A percentile compares a stretch with the other conserved stretches of the same genome.
Evolutionary conservation across 1,140 invertebrate genomes (phyloP).

Genomic region (Charaxes varanes): DNA sequence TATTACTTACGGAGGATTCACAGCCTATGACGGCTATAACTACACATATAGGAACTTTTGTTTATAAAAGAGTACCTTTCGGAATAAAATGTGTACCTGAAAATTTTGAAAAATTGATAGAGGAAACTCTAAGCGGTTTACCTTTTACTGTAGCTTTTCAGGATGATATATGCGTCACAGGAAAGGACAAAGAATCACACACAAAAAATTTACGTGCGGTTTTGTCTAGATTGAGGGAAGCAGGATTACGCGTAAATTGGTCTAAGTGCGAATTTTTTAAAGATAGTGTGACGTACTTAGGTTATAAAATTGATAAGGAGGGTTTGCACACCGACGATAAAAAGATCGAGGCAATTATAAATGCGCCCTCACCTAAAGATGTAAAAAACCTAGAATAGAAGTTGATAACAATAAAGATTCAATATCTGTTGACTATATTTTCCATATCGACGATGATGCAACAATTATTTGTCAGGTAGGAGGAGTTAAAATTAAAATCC

Average conservation of each 20-base stretch:
- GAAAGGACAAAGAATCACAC: constrained; percentile 5
- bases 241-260: constrained; percentile 13
- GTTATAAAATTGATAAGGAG: constrained; percentile 15
- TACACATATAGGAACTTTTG: constrained; percentile 36
- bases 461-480: constrained; percentile 15
- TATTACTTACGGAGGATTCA: too few species aligned
- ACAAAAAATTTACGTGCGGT: constrained; percentile 12
- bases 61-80: constrained; percentile 28
- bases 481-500: constrained; percentile 16
- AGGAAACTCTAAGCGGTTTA: constrained; percentile 23
- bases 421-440: too few species aligned
- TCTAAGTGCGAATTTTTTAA: constrained; percentile 16
- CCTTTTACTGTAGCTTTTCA: constrained; percentile 17
- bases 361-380: too few species aligned
- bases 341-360: too few species aligned
- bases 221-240: too few species aligned
- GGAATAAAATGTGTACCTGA: constrained; percentile 28
- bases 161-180: constrained; percentile 28
- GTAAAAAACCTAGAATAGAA: too few species aligned
- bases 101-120: constrained; percentile 37
- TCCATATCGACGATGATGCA: constrained; percentile 13
- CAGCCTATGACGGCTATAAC: constrained; percentile 30
- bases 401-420: too few species aligned
- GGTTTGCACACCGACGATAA: constrained; percentile 9
- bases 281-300: constrained; percentile 13